Percentiles rank a stretch among this genome's conserved stretches.
Evolutionary conservation across 2,888 invertebrate genomes (phyloP).

Genomic region (Quadroppia sp.): DNA sequence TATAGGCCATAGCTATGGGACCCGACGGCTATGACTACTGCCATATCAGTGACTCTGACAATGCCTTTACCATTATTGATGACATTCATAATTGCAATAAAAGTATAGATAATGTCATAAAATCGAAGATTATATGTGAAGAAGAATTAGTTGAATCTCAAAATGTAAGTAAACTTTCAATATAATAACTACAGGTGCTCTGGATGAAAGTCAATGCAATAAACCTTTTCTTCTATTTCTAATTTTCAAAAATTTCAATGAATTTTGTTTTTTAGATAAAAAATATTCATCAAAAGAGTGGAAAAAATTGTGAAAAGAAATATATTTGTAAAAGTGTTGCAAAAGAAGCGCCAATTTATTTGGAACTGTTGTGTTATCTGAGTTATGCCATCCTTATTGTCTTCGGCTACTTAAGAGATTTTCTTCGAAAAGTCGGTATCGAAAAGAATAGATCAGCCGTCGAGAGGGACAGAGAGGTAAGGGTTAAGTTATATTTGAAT

Average conservation of each 20-base stretch:
- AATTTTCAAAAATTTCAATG: too few species aligned
- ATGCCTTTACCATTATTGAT: not conserved
- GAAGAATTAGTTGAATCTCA: not conserved
- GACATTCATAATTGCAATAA: constrained; percentile 1
- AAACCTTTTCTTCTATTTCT: too few species aligned
- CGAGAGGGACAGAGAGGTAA: constrained; percentile 58
- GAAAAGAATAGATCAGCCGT: constrained; percentile 53
- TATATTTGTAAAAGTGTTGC: not conserved
- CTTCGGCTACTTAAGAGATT: constrained; percentile 86
- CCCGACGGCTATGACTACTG: constrained; percentile 23
- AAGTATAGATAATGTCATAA: not conserved
- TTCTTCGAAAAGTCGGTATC: constrained; percentile 61
- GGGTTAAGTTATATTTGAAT: not conserved
- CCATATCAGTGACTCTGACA: not conserved
- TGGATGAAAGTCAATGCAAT: not conserved
- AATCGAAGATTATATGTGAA: not conserved
- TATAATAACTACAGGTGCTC: not conserved
- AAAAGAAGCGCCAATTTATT: constrained; percentile 46
- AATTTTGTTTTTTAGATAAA: too few species aligned
- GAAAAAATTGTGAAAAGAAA: not conserved
- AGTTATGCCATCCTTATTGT: constrained; percentile 24
- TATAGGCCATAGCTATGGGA: not conserved
- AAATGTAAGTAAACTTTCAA: not conserved
- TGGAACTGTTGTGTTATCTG: constrained; percentile 44
- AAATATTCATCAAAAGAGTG: not conserved